Evolutionary conservation across 2,113 vertebrate species (phyloP), one percentile per base, ranked within the genome.

Genomic region (Pao palembangensis): DNA sequence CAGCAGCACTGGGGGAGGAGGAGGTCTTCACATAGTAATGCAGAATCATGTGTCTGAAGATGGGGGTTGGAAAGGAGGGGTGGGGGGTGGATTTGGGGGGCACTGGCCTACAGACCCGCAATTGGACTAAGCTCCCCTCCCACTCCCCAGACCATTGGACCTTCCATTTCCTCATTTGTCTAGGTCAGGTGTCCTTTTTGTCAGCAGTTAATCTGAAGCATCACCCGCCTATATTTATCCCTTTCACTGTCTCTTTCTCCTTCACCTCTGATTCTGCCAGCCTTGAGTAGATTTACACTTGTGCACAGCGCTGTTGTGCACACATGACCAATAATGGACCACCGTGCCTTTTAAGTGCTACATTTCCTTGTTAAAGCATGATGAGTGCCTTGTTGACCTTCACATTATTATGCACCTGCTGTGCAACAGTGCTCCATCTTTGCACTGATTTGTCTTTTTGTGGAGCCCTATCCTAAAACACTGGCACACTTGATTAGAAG

Each of bases 161-260:
- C 79, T 80, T 83, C 80, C 68, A 80, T 83, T 86, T 89, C 80
- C 79, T 86, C 85, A 78, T 86, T 87, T 87, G 80, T 88, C 83
- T 79, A 74, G 85, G 82, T 84, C 87, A 79, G 80, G 80, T 71
- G 61, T 88, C 81, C 73, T 79, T 88, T 90, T 90, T 88, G 88
- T 90, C 85, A 87, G 87, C 81, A 85, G 88, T 88, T 86, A 87
- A 90, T 88, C 85, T 87, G 75, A 67, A 64, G 76, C 76, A 14
- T 69, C 71, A 20, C 81, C 83, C 78, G 69, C 74, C 64, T 81
- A 76, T 83, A 82, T 86, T 82, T 82, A 81, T 78, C 79, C 80
- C 78, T 74, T 78, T 83, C 62, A 50, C 75, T 81, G 66, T 68
- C 53, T 28, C 66, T 68, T 82, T 84, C 83, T 87, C 83, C 85